Base-by-base conservation (phyloP, 1,140 invertebrate species). In the Cydia splendana region DNA sequence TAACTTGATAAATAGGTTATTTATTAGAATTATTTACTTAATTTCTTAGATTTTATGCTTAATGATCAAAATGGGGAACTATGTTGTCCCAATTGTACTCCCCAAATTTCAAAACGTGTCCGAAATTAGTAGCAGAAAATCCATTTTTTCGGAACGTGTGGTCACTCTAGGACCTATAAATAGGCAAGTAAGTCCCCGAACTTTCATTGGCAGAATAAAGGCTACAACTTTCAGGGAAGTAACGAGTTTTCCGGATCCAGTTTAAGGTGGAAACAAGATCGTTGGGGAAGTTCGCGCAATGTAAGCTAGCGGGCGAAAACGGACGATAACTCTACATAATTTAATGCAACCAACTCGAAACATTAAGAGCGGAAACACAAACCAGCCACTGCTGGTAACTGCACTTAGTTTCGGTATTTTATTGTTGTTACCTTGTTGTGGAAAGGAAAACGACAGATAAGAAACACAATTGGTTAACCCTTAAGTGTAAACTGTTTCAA, bases 151-250 rank as follows among this genome's bases (percentile, higher is more conserved):
- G 10, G 2, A 0, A 48, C 45, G 13, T 48, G 7, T 48, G 80
- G 76, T 77, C 83, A 53, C 15, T 0, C n/a, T 53, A 18, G 0
- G 12, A 82, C 81, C 77, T 82, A 81, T 85, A 85, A 82, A 85
- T 84, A 83, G 34, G 67, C 42, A 71, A 45, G 67, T 42, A 15
- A 15, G 30, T 38, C 34, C 65, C 67, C 30, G 67, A 71, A 71
- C 67, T 71, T 45, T 71, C 67, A 71, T 71, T n/a, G 67, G 30
- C 67, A 18, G 38, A 71, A 71, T 71, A 71, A 71, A 71, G 24
- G 67, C 7, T 18, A 71, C 67, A 69, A 69, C 15, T 71, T 71
- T 12, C 34, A 18, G 67, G 67, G 67, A 10, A 71, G 28, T 71
- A 71, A 71, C 67, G 67, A 71, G 67, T 71, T 69, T 69, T 69